Base-by-base conservation (phyloP, 2,888 invertebrate species). In the Xylota segnis region DNA sequence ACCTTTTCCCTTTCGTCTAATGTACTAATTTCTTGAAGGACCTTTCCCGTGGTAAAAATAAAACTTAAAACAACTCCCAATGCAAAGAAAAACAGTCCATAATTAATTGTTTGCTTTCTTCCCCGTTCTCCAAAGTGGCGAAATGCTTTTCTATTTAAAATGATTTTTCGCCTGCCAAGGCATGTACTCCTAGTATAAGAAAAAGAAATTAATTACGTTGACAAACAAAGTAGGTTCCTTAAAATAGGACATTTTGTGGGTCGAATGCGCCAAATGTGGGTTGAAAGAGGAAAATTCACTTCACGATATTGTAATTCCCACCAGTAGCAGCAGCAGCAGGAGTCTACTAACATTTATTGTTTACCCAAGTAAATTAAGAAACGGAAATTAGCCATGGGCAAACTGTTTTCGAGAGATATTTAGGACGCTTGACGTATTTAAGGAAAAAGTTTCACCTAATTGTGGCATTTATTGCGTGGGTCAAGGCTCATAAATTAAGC, bases 131-230 rank as follows among this genome's bases (percentile, higher is more conserved):
- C 9, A 50, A 50, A 52, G 27, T 50, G 40, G 18, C n/a, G 50
- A 54, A 74, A 54, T 52, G 61, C 18, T 63, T 56, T 32, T 4
- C 54, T 23, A 3, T 47, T 47, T 18, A 54, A 56, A 56, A 56
- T 32, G 6, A n/a, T 56, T 56, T 56, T 27, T 14, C 32, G 32
- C 16, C 9, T 27, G 32, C 10, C 56, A 56, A 14, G 56, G 56
- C 16, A 32, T 32, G 14, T 34, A 34, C 34, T 23, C n/a, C n/a
- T n/a, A n/a, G 5, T 34, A 34, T 0, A 9, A 2, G 43, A 43
- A 74, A 61, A 63, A 54, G 54, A 74, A 74, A 74, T 54, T 45
- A 74, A 74, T 63, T 54, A 43, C 54, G 63, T 63, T 74, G 74
- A 54, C 74, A 63, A 74, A 54, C 37, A 14, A 32, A 32, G 34